phyloP scores from a whole-genome alignment of 2,797 vertebrate genomes.

The Molothrus ater region DNA sequence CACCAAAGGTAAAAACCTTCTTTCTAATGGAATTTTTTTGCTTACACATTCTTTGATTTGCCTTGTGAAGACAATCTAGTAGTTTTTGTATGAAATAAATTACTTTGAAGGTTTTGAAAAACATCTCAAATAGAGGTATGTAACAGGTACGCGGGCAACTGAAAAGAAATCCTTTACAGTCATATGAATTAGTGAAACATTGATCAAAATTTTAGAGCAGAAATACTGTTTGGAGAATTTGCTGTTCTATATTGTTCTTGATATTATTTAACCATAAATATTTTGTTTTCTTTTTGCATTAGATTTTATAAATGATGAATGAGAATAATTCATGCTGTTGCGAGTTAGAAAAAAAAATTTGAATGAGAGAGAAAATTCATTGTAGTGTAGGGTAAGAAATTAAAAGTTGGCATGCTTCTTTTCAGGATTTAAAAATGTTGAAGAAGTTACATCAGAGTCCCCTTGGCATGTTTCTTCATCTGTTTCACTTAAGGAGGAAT shows the following conservation, averaged over 20 bases:
- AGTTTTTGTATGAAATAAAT: not conserved
- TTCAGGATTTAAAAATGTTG: conserved; percentile 86
- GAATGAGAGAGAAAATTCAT: conserved; percentile 27
- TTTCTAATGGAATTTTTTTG: not conserved
- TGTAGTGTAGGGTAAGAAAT: conserved; percentile 63
- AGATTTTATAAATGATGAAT: conserved; percentile 26
- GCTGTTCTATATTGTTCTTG: not conserved
- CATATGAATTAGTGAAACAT: not conserved
- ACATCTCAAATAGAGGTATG: not conserved
- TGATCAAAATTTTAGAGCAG: not conserved
- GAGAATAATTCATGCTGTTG: conserved; percentile 3
- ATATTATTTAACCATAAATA: not conserved
- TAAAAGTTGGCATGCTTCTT: conserved; percentile 87
- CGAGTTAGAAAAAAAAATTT: conserved; percentile 1
- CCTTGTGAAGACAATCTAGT: not conserved
- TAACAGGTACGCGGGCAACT: not conserved
- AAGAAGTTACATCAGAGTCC: conserved; percentile 78
- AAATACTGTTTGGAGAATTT: not conserved
- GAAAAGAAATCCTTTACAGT: not conserved
- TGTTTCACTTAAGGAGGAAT: conserved; percentile 85
- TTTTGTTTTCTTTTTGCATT: conserved; percentile 30
- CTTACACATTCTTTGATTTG: not conserved
- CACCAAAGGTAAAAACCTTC: not conserved
- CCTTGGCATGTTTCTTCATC: conserved; percentile 82
- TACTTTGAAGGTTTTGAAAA: not conserved